Percentiles rank a stretch among this genome's conserved stretches.
Conservation (phyloP, 2,797 vertebrate species). For the Heliangelus exortis region DNA sequence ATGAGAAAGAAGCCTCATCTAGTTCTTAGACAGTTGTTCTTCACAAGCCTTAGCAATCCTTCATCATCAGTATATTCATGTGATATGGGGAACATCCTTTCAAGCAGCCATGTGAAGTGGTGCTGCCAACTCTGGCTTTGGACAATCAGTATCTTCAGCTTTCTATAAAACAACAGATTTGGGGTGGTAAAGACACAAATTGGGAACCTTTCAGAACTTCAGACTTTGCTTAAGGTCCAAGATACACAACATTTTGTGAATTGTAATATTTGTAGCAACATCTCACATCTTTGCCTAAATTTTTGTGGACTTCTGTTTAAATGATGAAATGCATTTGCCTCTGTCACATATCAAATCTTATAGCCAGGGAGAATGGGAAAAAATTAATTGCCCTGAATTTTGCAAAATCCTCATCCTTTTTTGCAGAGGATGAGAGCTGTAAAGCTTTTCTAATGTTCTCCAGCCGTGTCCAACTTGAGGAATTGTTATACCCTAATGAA, state of each 20-base stretch:
- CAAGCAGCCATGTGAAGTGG: not conserved
- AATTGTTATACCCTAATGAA: not conserved
- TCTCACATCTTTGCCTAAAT: not conserved
- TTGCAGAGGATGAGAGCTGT: not conserved
- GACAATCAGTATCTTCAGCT: not conserved
- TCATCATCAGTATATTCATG: not conserved
- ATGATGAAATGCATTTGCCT: not conserved
- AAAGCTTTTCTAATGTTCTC: not conserved
- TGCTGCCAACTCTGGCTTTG: not conserved
- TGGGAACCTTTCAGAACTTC: not conserved
- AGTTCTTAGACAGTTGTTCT: not conserved
- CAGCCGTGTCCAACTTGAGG: not conserved
- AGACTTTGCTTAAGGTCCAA: not conserved
- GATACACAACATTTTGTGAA: not conserved
- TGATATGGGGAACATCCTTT: not conserved
- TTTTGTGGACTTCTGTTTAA: not conserved
- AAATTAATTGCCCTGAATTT: not conserved
- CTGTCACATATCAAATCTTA: not conserved
- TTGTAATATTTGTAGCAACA: not conserved
- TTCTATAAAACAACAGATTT: not conserved
- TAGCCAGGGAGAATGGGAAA: not conserved
- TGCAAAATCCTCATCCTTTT: not conserved
- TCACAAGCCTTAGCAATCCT: not conserved
- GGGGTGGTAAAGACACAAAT: not conserved
- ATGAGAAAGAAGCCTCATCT: not conserved